Percentiles rank a stretch among this genome's conserved stretches.
These are phyloP conservation scores for Pagetopsis macropterus DNA, from an alignment of 2,797 vertebrate genomes.

Conservation along the genomic window DNA sequence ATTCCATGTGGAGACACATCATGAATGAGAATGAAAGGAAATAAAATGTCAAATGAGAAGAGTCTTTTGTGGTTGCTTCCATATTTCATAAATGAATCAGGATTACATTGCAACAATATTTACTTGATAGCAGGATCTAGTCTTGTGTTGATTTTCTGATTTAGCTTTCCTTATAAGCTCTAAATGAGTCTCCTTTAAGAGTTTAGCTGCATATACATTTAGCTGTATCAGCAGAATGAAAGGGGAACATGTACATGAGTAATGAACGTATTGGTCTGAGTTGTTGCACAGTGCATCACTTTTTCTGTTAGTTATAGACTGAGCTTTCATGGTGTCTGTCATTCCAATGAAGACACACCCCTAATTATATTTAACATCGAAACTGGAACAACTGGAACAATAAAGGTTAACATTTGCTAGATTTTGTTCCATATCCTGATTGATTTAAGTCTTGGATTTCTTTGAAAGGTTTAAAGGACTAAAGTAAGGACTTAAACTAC, in stretches of 20 bases:
- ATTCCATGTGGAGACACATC: slow-evolving; percentile 42
- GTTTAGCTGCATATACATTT: not conserved
- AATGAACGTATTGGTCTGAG: slow-evolving; percentile 3
- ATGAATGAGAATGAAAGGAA: slow-evolving; percentile 52
- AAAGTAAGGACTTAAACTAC: not conserved
- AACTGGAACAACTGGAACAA: not conserved
- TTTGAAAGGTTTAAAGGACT: not conserved
- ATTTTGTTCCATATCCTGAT: slow-evolving; percentile 4
- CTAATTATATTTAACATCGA: not conserved
- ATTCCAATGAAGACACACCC: slow-evolving; percentile 1
- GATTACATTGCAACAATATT: slow-evolving; percentile 5
- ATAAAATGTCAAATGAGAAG: slow-evolving; percentile 44
- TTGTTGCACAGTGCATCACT: slow-evolving; percentile 12
- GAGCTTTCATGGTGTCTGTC: not conserved
- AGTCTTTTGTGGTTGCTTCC: not conserved
- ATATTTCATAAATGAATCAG: not conserved
- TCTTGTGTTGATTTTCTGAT: slow-evolving; percentile 10
- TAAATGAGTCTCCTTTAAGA: not conserved
- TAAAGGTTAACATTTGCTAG: slow-evolving; percentile 3
- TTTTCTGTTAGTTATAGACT: slow-evolving; percentile 7
- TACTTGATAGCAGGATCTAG: not conserved
- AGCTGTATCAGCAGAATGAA: slow-evolving; percentile 1
- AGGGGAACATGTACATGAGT: not conserved
- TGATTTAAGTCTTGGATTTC: not conserved
- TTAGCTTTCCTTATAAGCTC: not conserved